Evolutionary conservation across 2,113 vertebrate genomes (phyloP), one percentile per base, ranked within the genome.

Genomic region (Myotis lucifugus): DNA sequence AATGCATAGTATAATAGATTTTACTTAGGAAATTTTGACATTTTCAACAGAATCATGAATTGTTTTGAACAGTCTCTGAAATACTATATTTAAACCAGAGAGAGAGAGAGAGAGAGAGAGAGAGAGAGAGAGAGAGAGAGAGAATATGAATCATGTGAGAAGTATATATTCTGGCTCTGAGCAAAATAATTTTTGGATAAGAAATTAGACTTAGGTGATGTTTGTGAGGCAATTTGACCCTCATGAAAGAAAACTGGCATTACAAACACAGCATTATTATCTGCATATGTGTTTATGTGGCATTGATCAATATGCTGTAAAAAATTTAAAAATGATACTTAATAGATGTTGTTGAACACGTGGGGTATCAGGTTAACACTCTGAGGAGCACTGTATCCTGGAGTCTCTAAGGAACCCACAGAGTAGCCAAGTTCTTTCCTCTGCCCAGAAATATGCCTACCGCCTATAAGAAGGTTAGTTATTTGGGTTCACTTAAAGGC

Each of bases 1-100:
- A 94, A 94, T 93, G 83, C 86, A 66, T 72, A 9, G 5, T 85
- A 61, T 92, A 92, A 87, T 92, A 92, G 88, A 85, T 96, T 95
- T 93, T 97, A 85, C 81, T 92, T 85, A 72, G 81, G 81, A 93
- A 95, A 95, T 88, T 89, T 81, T 93, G 81, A 88, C 32, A 74
- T 93, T 95, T 94, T 77, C 70, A 93, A 37, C 91, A 95, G 54
- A 95, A 90, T 72, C 34, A 76, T 66, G 50, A 73, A 85, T 91
- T 88, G n/a, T 88, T 95, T 93, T 81, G 59, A 54, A 77, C 3
- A 83, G 52, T 76, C 90, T 92, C 29, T 92, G 70, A 90, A 88
- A 88, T 66, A 69, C 11, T 61, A 10, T 52, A 92, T 46, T 94
- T 95, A 93, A 85, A 87, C 2, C 66, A 79, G 67, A 21, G 19